These are phyloP conservation scores for Chalcis sispes DNA, from an alignment of 2,888 invertebrate species.

Conservation along the genomic window DNA sequence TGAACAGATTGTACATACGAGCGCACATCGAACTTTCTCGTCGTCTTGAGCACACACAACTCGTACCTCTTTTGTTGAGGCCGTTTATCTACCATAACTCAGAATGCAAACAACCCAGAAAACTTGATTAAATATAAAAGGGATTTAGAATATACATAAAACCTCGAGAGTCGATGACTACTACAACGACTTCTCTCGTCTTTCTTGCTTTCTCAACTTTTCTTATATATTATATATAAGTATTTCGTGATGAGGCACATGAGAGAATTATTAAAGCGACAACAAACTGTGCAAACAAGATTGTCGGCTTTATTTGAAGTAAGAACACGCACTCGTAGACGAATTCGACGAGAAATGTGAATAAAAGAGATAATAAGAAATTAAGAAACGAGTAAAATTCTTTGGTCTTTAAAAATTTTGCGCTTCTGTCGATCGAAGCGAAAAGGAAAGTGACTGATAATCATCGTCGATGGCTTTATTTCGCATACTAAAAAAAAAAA, in stretches of 20 bases:
- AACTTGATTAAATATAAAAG: constrained; percentile 35
- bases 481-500: too few relatives aligned
- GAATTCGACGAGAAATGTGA: too few relatives aligned
- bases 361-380: too few relatives aligned
- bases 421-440: too few relatives aligned
- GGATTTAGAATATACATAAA: constrained; percentile 22
- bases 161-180: background rate
- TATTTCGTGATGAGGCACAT: background rate
- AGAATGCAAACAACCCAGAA: constrained; percentile 17
- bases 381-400: too few relatives aligned
- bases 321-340: too few relatives aligned
- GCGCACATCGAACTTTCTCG: background rate
- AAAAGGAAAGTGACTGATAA: too few relatives aligned
- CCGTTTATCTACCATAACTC: constrained; percentile 23
- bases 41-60: constrained; percentile 13
- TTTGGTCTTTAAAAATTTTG: too few relatives aligned
- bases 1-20: too few relatives aligned
- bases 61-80: constrained; percentile 20
- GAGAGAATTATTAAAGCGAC: constrained; percentile 12
- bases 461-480: too few relatives aligned
- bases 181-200: background rate
- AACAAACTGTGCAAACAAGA: constrained; percentile 38
- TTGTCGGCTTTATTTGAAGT: background rate
- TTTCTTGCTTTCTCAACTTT: background rate
- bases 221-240: background rate